Evolutionary conservation across 1,140 invertebrate species (phyloP).

Genomic region (Drosophila asahinai): DNA sequence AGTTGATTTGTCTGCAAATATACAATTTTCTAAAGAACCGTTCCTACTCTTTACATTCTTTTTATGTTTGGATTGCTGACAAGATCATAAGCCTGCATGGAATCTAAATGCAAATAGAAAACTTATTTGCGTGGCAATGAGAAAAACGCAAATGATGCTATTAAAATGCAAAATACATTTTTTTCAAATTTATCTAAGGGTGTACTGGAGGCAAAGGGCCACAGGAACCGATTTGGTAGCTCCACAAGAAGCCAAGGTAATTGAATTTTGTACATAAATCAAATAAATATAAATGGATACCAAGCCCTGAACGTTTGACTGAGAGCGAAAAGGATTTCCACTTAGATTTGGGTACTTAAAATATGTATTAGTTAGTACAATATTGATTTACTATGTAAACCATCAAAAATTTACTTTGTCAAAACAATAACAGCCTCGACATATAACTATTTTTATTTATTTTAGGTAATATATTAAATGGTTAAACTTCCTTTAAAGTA

Average conservation of each 20-base stretch:
- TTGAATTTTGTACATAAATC: constrained; percentile 5
- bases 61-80: constrained; percentile 17
- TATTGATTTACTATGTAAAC: not conserved
- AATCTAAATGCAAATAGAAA: constrained; percentile 74
- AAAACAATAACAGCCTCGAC: too few relatives aligned
- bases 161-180: constrained; percentile 70
- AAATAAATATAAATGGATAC: not conserved
- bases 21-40: constrained; percentile 45
- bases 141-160: constrained; percentile 70
- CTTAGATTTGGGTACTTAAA: not conserved
- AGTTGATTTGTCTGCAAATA: constrained; percentile 46
- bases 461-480: not conserved
- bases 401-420: too few relatives aligned
- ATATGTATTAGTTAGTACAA: not conserved
- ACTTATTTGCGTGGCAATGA: constrained; percentile 48
- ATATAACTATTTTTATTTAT: not conserved
- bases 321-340: not conserved
- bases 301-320: not conserved
- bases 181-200: constrained; percentile 33
- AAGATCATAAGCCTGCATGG: constrained; percentile 44
- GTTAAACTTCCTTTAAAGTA: too few relatives aligned
- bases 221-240: not conserved
- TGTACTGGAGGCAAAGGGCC: constrained; percentile 5
- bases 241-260: not conserved
- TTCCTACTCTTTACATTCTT: constrained; percentile 19